Conservation (phyloP, 2,797 vertebrate species). For the Rhinella marina region DNA sequence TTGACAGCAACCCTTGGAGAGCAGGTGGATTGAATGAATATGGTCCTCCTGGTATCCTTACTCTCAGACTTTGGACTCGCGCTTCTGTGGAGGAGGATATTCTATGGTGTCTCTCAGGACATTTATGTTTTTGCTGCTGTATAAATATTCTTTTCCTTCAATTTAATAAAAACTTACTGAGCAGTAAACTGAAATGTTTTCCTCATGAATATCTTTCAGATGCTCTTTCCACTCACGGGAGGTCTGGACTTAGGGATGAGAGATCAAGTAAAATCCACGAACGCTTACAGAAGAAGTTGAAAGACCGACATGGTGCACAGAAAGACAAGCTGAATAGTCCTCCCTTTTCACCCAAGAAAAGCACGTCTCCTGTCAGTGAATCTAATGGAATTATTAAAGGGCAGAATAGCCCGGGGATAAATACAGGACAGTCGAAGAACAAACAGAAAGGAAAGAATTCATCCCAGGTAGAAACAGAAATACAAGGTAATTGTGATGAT, state of each 20-base stretch:
- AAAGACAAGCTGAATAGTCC: slow-evolving; percentile 89
- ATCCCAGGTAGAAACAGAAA: slow-evolving; percentile 74
- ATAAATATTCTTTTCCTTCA: too few relatives aligned
- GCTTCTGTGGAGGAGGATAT: too few relatives aligned
- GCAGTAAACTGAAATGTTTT: not conserved
- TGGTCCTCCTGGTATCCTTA: too few relatives aligned
- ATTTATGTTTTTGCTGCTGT: too few relatives aligned
- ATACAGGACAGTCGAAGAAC: slow-evolving; percentile 74
- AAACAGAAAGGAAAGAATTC: slow-evolving; percentile 78
- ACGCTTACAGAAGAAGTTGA: slow-evolving; percentile 94
- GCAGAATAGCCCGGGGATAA: slow-evolving; percentile 71
- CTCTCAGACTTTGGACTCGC: too few relatives aligned
- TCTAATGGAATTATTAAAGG: slow-evolving; percentile 85
- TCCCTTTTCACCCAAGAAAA: slow-evolving; percentile 90
- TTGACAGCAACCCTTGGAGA: too few relatives aligned
- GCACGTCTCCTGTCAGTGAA: slow-evolving; percentile 79
- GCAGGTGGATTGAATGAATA: too few relatives aligned
- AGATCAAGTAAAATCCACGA: slow-evolving; percentile 93
- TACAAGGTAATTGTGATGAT: slow-evolving; percentile 76
- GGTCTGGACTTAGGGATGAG: slow-evolving; percentile 90
- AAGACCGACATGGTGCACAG: slow-evolving; percentile 88
- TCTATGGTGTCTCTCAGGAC: too few relatives aligned
- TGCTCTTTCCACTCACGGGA: slow-evolving; percentile 86
- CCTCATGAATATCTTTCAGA: slow-evolving; percentile 73
- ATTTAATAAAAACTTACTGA: too few relatives aligned